Percentiles rank a stretch among this genome's conserved stretches.
Conservation (phyloP, 2,113 vertebrate genomes). For the Euleptes europaea region DNA sequence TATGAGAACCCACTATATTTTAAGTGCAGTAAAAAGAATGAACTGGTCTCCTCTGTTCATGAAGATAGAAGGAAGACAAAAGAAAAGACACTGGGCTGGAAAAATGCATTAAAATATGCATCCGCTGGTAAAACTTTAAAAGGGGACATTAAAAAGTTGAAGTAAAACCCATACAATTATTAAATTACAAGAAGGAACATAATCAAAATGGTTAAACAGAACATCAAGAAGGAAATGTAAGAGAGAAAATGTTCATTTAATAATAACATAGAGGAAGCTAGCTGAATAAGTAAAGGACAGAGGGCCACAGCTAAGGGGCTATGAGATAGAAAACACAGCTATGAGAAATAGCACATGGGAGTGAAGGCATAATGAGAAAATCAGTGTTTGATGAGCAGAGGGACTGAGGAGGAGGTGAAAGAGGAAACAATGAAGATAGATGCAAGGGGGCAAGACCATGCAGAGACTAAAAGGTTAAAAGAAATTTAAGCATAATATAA, state of each 20-base stretch:
- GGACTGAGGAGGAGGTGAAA: neutral
- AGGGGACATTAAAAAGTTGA: neutral
- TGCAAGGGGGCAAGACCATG: neutral
- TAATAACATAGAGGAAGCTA: neutral
- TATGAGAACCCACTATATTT: no score
- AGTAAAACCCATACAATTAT: neutral
- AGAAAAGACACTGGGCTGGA: no score
- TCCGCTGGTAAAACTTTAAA: no score
- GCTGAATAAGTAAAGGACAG: neutral
- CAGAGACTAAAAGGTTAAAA: neutral
- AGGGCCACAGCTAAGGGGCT: neutral
- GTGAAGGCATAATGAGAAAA: neutral
- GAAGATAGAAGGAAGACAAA: no score
- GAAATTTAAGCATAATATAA: neutral
- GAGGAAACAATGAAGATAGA: neutral
- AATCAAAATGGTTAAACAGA: neutral
- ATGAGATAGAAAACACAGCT: neutral
- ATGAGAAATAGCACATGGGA: neutral
- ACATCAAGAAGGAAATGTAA: neutral
- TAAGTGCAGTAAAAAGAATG: no score
- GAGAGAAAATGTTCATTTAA: neutral
- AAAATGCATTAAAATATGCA: no score
- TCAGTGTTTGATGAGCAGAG: neutral
- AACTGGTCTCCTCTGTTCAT: no score
- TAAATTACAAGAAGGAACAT: neutral